Conservation (phyloP, 2,888 invertebrate genomes). For the Digitonthophagus gazella region DNA sequence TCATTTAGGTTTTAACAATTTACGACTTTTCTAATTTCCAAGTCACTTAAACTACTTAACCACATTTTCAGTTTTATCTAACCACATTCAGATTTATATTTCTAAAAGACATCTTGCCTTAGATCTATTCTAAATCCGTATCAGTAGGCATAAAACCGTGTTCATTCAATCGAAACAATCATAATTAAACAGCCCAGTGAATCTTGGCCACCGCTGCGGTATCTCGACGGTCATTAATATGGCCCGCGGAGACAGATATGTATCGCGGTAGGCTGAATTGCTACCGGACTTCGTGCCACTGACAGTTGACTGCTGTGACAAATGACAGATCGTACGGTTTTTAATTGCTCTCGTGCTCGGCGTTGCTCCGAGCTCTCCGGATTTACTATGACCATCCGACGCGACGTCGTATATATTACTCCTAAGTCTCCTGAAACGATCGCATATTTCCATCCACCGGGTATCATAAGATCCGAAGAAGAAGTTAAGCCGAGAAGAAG, state of each 20-base stretch:
- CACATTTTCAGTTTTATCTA: too few species aligned
- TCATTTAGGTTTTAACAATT: too few species aligned
- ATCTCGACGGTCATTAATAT: conserved; percentile 43
- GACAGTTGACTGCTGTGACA: conserved; percentile 36
- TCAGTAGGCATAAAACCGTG: background rate
- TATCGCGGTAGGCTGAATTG: conserved; percentile 38
- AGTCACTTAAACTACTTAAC: too few species aligned
- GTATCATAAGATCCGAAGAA: background rate
- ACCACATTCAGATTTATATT: too few species aligned
- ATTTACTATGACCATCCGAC: background rate
- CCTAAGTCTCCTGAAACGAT: background rate
- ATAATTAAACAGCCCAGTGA: background rate
- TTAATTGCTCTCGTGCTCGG: conserved; percentile 21
- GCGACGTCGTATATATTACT: background rate
- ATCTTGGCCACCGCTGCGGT: conserved; percentile 36
- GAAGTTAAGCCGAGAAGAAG: background rate
- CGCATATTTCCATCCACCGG: background rate
- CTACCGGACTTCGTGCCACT: conserved; percentile 37
- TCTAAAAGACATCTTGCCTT: background rate
- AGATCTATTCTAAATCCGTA: background rate
- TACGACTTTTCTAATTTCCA: too few species aligned
- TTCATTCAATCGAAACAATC: too few species aligned
- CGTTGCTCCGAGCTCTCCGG: background rate
- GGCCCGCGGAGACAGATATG: conserved; percentile 37
- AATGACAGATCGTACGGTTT: conserved; percentile 23